Base-by-base conservation (phyloP, 2,888 invertebrate species). In the Chorisops tibialis region DNA sequence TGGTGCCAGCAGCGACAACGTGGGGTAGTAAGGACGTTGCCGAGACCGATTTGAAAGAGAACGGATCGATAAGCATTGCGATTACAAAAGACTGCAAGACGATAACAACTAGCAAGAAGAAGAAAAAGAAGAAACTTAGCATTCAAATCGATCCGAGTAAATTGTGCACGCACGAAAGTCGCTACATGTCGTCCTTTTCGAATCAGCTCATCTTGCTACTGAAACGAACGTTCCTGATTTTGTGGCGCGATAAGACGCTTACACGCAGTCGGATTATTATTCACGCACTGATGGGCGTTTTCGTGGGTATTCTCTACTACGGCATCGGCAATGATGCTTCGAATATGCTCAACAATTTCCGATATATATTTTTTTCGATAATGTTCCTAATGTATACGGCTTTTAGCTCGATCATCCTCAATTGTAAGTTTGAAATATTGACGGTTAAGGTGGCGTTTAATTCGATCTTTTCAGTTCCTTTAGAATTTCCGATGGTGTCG, bases 301-400 rank as follows among this genome's bases (percentile, higher is more conserved):
- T 93, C 64, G 87, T 95, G 65, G 96, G 96, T 1, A 79, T 83
- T 12, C 80, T 96, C 21, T 96, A 91, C 78, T 89, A 84, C 74
- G 86, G 88, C 70, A 90, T 93, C 69, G 96, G 96, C n/a, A 83
- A 86, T 66, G 90, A 95, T 70, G 95, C 93, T 0, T 83, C 84
- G 59, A 86, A 91, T 74, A 87, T 89, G 16, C 81, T 88, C 67
- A 89, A 93, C 75, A 97, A 93, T 75, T 91, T 89, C 72, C 92
- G 91, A 73, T 91, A 90, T 73, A 81, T 95, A 30, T 96, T 93
- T 81, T 96, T 94, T 79, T 88, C 89, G 65, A 85, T 94, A 56
- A 89, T 97, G 85, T 97, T 96, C 77, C 83, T 96, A 58, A 94
- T 96, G 90, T 93, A 93, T 75, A 94, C 93, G 5, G 91, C 96